These are phyloP conservation scores for Scortum barcoo DNA, from an alignment of 2,113 vertebrate species.

Conservation along the genomic window DNA sequence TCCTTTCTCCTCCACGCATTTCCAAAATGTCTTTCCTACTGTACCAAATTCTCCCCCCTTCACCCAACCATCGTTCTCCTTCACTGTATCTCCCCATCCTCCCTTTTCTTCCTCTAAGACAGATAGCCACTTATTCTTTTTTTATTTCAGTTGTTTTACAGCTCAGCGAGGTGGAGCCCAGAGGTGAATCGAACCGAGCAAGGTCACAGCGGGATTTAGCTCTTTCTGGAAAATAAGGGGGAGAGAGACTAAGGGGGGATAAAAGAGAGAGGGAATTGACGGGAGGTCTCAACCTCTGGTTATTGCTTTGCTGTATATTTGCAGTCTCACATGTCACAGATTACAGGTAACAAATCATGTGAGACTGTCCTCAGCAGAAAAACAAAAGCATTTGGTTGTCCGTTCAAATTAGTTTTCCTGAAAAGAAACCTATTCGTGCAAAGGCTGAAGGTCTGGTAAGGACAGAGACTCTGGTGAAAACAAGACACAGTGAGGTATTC, in stretches of 20 bases:
- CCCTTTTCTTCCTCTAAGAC: slow-evolving; percentile 16
- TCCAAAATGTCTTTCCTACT: neutral
- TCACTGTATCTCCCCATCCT: neutral
- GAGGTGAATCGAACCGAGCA: slow-evolving; percentile 33
- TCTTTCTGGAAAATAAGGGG: slow-evolving; percentile 26
- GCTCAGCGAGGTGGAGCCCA: slow-evolving; percentile 8
- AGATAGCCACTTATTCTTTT: slow-evolving; percentile 39
- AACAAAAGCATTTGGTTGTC: neutral
- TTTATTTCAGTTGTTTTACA: slow-evolving; percentile 51
- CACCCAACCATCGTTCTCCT: neutral
- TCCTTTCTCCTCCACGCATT: neutral
- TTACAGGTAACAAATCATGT: slow-evolving; percentile 30
- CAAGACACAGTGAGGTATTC: too few relatives aligned
- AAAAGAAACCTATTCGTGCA: neutral
- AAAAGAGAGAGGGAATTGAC: neutral
- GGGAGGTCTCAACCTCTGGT: slow-evolving; percentile 22
- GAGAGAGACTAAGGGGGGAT: neutral
- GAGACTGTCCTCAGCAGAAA: neutral
- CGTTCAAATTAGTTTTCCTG: neutral
- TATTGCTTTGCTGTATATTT: slow-evolving; percentile 29
- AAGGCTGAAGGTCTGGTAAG: neutral
- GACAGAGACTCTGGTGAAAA: too few relatives aligned
- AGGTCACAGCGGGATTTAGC: slow-evolving; percentile 49
- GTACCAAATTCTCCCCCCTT: neutral
- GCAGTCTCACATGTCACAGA: slow-evolving; percentile 11